These are phyloP conservation scores for Lycophotia porphyrea DNA, from an alignment of 2,888 invertebrate genomes.

Conservation along the genomic window DNA sequence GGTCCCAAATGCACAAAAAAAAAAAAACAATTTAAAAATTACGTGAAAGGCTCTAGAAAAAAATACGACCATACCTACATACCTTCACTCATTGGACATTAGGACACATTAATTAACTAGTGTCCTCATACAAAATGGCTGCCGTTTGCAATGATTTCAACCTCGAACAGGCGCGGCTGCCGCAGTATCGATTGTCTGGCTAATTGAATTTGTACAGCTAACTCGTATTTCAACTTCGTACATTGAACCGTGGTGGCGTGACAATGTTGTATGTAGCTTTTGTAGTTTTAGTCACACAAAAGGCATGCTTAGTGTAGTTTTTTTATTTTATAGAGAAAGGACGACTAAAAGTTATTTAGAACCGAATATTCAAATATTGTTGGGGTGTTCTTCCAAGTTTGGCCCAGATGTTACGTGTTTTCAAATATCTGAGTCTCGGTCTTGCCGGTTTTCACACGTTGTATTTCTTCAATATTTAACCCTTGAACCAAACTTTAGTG, in stretches of 20 bases:
- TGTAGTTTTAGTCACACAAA: background rate
- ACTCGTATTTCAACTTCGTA: constrained; percentile 38
- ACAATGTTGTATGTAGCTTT: constrained; percentile 3
- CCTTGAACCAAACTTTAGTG: no score
- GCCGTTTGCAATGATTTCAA: constrained; percentile 21
- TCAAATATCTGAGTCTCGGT: background rate
- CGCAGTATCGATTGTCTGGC: constrained; percentile 53
- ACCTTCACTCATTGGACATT: background rate
- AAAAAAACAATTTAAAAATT: background rate
- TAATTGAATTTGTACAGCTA: constrained; percentile 59
- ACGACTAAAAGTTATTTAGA: background rate
- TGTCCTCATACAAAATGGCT: constrained; percentile 24
- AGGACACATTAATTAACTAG: constrained; percentile 20
- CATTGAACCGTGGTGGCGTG: constrained; percentile 50
- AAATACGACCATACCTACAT: background rate
- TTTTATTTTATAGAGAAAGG: background rate
- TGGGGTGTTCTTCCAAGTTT: background rate
- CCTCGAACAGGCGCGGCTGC: constrained; percentile 34
- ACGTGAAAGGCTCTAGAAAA: background rate
- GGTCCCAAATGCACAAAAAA: background rate
- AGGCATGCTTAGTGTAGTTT: no score
- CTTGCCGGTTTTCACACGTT: background rate
- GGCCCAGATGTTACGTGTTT: background rate
- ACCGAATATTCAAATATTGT: background rate
- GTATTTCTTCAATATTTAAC: background rate